Conservation (phyloP, 2,888 invertebrate genomes). For the Plagiodera versicolora region DNA sequence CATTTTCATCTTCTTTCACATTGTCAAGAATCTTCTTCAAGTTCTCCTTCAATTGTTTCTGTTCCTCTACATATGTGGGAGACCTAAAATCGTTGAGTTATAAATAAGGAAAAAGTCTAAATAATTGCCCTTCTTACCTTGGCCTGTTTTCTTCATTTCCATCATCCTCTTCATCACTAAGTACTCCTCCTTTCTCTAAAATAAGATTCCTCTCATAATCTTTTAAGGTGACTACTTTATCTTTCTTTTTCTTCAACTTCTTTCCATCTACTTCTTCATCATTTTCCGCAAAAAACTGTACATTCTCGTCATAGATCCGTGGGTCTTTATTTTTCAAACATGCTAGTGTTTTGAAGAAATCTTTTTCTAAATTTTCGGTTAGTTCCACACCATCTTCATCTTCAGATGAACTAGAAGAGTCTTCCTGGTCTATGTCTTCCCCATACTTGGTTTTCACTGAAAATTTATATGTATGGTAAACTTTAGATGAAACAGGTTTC, state of each 20-base stretch:
- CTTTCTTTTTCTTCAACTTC: slow-evolving; percentile 51
- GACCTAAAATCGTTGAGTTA: slow-evolving; percentile 46
- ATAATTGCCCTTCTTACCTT: slow-evolving; percentile 8
- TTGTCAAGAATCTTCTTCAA: slow-evolving; percentile 59
- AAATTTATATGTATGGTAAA: too few species aligned
- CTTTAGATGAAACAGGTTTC: too few species aligned
- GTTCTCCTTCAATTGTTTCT: slow-evolving; percentile 66
- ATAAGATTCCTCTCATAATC: slow-evolving; percentile 81
- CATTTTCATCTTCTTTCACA: slow-evolving; percentile 57
- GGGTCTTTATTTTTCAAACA: slow-evolving; percentile 88
- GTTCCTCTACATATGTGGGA: slow-evolving; percentile 68
- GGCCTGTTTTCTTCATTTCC: slow-evolving; percentile 21
- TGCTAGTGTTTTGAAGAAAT: slow-evolving; percentile 85
- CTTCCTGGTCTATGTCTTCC: slow-evolving; percentile 55
- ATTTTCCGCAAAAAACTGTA: slow-evolving; percentile 64
- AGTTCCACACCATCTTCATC: slow-evolving; percentile 65
- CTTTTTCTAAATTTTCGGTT: slow-evolving; percentile 73
- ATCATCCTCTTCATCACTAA: slow-evolving; percentile 55
- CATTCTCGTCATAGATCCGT: slow-evolving; percentile 78
- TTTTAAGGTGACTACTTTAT: slow-evolving; percentile 67
- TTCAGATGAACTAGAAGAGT: slow-evolving; percentile 62
- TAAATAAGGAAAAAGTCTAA: too few species aligned
- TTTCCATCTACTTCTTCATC: slow-evolving; percentile 12
- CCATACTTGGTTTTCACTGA: slow-evolving; percentile 78
- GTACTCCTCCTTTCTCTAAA: slow-evolving; percentile 66